phyloP scores from a whole-genome alignment of 2,888 invertebrate species.

The Agrochola lota region DNA sequence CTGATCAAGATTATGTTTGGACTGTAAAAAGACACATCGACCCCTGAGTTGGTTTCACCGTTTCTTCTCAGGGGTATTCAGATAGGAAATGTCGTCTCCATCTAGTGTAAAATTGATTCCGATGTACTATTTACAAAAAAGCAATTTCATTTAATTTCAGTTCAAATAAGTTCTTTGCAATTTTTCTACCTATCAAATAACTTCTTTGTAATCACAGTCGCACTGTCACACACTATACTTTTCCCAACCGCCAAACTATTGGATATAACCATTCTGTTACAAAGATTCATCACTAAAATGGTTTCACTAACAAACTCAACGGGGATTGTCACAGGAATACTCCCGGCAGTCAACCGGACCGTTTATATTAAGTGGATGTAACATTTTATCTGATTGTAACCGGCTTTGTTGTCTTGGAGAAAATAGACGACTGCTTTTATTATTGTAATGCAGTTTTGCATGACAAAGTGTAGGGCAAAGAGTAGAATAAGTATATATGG shows the following conservation, averaged over 20 bases:
- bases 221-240: neutral
- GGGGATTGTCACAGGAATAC: slow-evolving; percentile 19
- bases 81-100: neutral
- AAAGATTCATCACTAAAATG: slow-evolving; percentile 53
- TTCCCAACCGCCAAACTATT: slow-evolving; percentile 26
- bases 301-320: slow-evolving; percentile 17
- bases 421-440: slow-evolving; percentile 36
- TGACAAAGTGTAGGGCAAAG: slow-evolving; percentile 41
- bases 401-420: slow-evolving; percentile 31
- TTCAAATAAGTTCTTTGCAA: neutral
- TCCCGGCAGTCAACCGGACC: neutral
- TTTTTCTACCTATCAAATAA: slow-evolving; percentile 43
- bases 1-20: neutral
- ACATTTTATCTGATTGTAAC: slow-evolving; percentile 57
- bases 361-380: slow-evolving; percentile 46
- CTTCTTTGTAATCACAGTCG: slow-evolving; percentile 10
- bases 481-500: too few species aligned
- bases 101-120: neutral
- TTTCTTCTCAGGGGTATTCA: neutral
- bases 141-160: neutral
- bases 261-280: slow-evolving; percentile 15
- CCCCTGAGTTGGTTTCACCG: neutral
- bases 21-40: too few species aligned
- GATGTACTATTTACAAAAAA: neutral
- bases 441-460: slow-evolving; percentile 62